phyloP scores from a whole-genome alignment of 2,113 vertebrate species.

The Pachycephala philippinensis region DNA sequence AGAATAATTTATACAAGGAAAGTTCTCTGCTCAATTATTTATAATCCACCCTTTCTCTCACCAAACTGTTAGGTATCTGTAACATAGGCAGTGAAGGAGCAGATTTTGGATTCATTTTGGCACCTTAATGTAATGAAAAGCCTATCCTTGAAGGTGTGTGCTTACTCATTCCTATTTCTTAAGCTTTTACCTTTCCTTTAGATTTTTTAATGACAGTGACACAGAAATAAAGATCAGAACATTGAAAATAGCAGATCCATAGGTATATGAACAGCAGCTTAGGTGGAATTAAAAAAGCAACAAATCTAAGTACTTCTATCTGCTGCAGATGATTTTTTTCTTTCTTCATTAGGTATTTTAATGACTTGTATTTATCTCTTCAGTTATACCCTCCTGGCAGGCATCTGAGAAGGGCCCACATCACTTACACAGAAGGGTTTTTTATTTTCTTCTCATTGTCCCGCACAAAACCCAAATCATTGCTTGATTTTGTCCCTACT shows the following conservation, averaged over 20 bases:
- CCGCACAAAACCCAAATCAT: background rate
- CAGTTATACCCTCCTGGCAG: background rate
- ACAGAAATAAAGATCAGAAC: background rate
- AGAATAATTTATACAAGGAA: background rate
- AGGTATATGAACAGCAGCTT: background rate
- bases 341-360: background rate
- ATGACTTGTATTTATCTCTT: background rate
- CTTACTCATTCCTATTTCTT: background rate
- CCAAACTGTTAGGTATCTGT: background rate
- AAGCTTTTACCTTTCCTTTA: background rate
- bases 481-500: background rate
- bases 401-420: background rate
- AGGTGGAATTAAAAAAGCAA: background rate
- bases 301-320: background rate
- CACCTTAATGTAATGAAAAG: background rate
- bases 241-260: background rate
- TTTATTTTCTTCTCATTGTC: background rate
- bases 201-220: background rate
- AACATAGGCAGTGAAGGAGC: background rate
- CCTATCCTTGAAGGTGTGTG: background rate
- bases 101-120: background rate
- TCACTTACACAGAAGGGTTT: background rate
- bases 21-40: background rate
- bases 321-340: background rate
- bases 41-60: background rate